These are phyloP conservation scores for Taxidea taxus DNA, from an alignment of 2,113 vertebrate species.

Conservation along the genomic window DNA sequence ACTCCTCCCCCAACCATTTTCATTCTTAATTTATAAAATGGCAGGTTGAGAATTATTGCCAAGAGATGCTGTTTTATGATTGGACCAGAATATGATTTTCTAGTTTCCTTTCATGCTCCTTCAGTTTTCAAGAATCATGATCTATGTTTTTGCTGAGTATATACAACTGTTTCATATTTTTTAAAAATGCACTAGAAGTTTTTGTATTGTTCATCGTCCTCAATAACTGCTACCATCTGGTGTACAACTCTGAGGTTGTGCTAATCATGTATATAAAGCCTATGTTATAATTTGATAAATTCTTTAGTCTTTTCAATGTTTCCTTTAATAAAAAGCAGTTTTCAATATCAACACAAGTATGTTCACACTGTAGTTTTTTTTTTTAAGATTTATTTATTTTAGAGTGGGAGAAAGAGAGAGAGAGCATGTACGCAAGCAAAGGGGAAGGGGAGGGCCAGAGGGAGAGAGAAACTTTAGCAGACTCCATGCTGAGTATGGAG, in stretches of 20 bases:
- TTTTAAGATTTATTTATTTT: background rate
- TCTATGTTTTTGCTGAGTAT: background rate
- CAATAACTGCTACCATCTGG: background rate
- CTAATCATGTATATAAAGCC: background rate
- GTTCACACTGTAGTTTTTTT: background rate
- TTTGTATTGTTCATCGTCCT: background rate
- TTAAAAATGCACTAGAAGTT: background rate
- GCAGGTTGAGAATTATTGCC: background rate
- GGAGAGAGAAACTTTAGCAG: background rate
- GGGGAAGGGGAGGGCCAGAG: background rate
- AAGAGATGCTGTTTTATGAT: background rate
- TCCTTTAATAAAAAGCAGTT: background rate
- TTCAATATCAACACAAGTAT: background rate
- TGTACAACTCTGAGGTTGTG: background rate
- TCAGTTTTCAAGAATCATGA: background rate
- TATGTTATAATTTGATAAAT: background rate
- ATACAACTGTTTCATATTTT: background rate
- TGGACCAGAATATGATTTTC: background rate
- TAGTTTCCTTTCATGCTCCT: background rate
- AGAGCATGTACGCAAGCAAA: fast-evolving
- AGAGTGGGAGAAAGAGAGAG: background rate
- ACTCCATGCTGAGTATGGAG: background rate
- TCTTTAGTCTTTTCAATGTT: background rate
- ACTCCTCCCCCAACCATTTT: no score
- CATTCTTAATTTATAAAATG: background rate